Base-by-base conservation (phyloP, 2,888 invertebrate genomes). In the Scelioninae gen. 2 region DNA sequence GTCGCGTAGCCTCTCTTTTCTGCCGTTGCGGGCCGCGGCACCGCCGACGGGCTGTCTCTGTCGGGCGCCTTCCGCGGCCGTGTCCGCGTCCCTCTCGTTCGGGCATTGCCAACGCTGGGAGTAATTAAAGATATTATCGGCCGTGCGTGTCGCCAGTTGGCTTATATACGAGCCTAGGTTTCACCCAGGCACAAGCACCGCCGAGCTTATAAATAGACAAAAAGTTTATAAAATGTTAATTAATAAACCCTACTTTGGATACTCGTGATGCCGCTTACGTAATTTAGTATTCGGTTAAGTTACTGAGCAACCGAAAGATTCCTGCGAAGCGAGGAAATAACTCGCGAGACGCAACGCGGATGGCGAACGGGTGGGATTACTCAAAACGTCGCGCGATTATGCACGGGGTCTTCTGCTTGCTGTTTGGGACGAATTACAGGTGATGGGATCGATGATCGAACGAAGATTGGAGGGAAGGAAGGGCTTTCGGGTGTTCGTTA, bases 91-190 rank as follows among this genome's bases (percentile, higher is more conserved):
- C 45, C 55, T 46, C 13, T 60, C 60, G 6, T 35, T 28, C 48
- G 35, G 57, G 45, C 48, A 61, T 48, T 64, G 60, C 64, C 45
- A 69, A 79, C 76, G 53, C 78, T 79, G 77, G 76, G 63, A 79
- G 83, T 83, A 84, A 84, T 84, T 84, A 84, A 83, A 84, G 83
- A 83, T 84, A 84, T 81, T 83, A 84, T 83, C 83, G 79, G 74
- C 78, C 79, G 80, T 83, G 83, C 83, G 82, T 84, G 83, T 83
- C 82, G 81, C 80, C 80, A 77, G 76, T 74, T 76, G 68, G 68
- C 53, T 68, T 58, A 68, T 68, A 60, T 60, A 60, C 46, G 68
- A 68, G 52, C 60, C 45, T 68, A 46, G 67, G 37, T 53, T 46
- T 60, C 18, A 31, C 33, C n/a, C 33, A 39, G 41, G 28, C 60